Conservation (phyloP, 2,113 vertebrate species). For the Verasper variegatus region DNA sequence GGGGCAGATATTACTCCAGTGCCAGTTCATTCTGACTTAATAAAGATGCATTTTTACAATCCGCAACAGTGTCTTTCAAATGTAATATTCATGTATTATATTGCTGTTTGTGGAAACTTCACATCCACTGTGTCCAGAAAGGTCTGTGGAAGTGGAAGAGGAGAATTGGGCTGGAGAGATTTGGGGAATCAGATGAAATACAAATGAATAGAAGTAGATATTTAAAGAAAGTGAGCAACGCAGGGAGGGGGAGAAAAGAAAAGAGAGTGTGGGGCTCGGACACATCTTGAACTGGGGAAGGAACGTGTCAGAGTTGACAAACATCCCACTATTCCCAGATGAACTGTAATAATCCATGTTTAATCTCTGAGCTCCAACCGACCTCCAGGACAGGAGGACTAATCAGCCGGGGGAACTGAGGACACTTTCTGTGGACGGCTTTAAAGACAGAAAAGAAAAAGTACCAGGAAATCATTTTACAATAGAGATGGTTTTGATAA, state of each 20-base stretch:
- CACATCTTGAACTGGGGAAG: not conserved
- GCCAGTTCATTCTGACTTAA: not conserved
- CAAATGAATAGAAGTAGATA: not conserved
- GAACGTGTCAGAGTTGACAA: not conserved
- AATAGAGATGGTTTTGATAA: not conserved
- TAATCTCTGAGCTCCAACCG: constrained; percentile 8
- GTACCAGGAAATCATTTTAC: not conserved
- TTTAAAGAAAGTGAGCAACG: not conserved
- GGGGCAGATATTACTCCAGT: not conserved
- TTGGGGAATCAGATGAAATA: not conserved
- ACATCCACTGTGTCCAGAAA: not conserved
- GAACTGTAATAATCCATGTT: constrained; percentile 24
- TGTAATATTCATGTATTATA: not conserved
- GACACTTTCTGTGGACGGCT: not conserved
- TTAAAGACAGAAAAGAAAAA: not conserved
- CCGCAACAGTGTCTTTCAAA: not conserved
- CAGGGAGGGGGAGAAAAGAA: not conserved
- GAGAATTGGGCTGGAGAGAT: too few relatives aligned
- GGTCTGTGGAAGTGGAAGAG: not conserved
- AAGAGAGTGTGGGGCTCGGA: not conserved
- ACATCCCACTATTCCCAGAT: not conserved
- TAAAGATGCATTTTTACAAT: not conserved
- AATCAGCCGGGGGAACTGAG: not conserved
- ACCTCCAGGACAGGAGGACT: constrained; percentile 20
- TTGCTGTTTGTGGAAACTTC: not conserved